These are phyloP conservation scores for Oncorhynchus mykiss DNA, from an alignment of 2,113 vertebrate genomes.

Conservation along the genomic window DNA sequence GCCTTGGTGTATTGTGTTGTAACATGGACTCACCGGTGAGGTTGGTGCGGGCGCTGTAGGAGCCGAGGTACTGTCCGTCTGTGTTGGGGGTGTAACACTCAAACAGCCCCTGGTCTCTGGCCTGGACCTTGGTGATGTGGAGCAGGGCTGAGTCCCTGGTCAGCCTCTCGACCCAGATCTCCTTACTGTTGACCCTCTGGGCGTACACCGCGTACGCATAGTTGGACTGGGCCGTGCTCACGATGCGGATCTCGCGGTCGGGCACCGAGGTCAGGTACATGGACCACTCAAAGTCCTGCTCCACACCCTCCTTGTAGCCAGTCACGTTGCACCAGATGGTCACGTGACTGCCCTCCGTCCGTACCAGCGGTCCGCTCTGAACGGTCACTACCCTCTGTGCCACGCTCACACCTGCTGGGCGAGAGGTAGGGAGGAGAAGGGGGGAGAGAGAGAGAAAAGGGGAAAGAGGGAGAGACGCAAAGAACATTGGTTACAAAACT, in stretches of 20 bases:
- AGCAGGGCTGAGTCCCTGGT: conserved; percentile 78
- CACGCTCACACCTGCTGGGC: conserved; percentile 60
- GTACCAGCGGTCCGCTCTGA: conserved; percentile 85
- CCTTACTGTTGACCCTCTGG: conserved; percentile 79
- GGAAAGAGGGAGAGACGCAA: conserved; percentile 3
- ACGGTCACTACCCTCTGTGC: conserved; percentile 86
- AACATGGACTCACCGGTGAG: conserved; percentile 81
- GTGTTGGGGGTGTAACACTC: conserved; percentile 84
- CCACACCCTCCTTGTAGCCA: conserved; percentile 77
- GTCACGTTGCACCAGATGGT: conserved; percentile 95
- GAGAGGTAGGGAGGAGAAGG: not conserved
- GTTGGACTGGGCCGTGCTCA: conserved; percentile 86
- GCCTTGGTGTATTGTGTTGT: not conserved
- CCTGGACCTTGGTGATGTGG: conserved; percentile 87
- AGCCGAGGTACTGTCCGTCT: conserved; percentile 75
- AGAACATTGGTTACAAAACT: conserved; percentile 54
- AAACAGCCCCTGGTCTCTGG: conserved; percentile 79
- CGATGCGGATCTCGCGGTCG: conserved; percentile 87
- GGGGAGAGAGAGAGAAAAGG: not conserved
- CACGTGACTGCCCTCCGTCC: conserved; percentile 87
- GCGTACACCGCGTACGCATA: conserved; percentile 89
- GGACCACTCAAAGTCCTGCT: conserved; percentile 94
- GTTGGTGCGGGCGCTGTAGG: conserved; percentile 83
- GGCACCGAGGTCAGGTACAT: conserved; percentile 82
- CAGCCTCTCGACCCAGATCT: conserved; percentile 88